Evolutionary conservation across 2,113 vertebrate genomes (phyloP).

Genomic region (Saccopteryx bilineata): DNA sequence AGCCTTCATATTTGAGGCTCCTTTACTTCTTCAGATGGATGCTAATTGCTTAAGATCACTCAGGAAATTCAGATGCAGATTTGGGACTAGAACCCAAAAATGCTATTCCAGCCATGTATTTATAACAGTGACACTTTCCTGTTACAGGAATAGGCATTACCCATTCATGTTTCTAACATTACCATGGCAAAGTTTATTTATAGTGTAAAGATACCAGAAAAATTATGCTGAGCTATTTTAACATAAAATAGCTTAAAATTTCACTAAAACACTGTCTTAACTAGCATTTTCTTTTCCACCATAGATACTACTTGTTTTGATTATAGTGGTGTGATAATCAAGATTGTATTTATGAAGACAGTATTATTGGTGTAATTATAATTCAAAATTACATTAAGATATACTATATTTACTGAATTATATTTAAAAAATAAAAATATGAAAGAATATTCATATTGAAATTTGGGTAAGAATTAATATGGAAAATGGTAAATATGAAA

Average conservation of each 20-base stretch:
- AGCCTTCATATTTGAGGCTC: background rate
- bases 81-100: conserved; percentile 44
- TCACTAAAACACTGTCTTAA: conserved; percentile 46
- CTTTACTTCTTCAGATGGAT: conserved; percentile 18
- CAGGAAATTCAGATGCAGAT: conserved; percentile 47
- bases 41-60: conserved; percentile 41
- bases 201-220: conserved; percentile 31
- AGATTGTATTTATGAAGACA: conserved; percentile 13
- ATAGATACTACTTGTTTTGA: background rate
- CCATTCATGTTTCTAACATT: conserved; percentile 44
- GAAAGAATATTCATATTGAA: conserved; percentile 22
- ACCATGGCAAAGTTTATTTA: conserved; percentile 57
- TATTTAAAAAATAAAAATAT: conserved; percentile 46
- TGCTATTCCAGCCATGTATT: background rate
- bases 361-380: background rate
- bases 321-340: background rate
- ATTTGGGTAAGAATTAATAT: background rate
- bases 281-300: conserved; percentile 29
- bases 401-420: background rate
- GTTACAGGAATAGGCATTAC: conserved; percentile 6
- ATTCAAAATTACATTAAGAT: background rate
- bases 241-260: conserved; percentile 59
- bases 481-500: background rate
- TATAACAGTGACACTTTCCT: conserved; percentile 35
- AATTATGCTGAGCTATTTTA: conserved; percentile 56